Evolutionary conservation across 2,888 invertebrate species (phyloP), one percentile per base, ranked within the genome.

Genomic region (Hydropsyche betteni): DNA sequence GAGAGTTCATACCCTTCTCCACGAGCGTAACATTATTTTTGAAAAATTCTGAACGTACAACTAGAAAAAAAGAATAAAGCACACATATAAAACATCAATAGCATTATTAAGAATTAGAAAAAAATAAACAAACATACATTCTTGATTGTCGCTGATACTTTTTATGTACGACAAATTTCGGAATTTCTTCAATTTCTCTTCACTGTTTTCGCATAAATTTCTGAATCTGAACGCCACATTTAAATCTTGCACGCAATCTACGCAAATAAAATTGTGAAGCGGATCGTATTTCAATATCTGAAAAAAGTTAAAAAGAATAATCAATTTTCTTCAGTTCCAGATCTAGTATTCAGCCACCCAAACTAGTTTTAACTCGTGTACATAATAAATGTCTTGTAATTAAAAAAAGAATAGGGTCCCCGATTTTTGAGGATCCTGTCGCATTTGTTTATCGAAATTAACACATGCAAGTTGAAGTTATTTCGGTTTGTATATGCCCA

Each of bases 191-290:
- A 80, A 68, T 36, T 76, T 78, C 55, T 75, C 44, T 24, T 80
- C 78, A 14, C 78, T 80, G 16, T 58, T 74, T 71, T 81, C 80
- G 53, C 80, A 80, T 71, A 78, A 77, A 0, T 77, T 74, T 75
- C 79, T 80, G 64, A 81, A 81, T 51, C 77, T 77, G 69, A 80
- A 80, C 2, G 80, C 76, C 10, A 74, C 52, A 64, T 80, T 76
- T 24, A 81, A 74, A 58, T 79, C 78, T 44, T 75, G 24, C 2
- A 72, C 34, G 70, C 81, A 81, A 6, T 44, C 10, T 2, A 53
- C 44, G 53, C 81, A 81, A 33, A 81, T 79, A 53, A 74, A 69
- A 70, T 80, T 77, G 2, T 80, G 80, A n/a, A 81, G 74, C 44
- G 44, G 44, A 10, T 44, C 44, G 44, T 8, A 44, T 10, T 44